Base-by-base conservation (phyloP, 2,113 vertebrate species). In the Gallinago undulata region DNA sequence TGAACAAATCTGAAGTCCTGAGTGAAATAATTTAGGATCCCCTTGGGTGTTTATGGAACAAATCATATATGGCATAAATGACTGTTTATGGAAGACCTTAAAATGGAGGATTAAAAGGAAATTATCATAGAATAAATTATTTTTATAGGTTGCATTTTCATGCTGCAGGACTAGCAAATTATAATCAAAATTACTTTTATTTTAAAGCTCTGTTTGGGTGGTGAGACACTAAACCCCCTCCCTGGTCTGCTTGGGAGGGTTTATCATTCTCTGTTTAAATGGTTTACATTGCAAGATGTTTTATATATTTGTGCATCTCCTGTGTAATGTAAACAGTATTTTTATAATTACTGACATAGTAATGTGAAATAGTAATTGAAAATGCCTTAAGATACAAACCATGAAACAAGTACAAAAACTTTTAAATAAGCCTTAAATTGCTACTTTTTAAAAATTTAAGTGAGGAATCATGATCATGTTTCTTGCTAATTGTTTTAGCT, bases 351-450 rank as follows among this genome's bases (percentile, higher is more conserved):
- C 62, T 90, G 73, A 84, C 91, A 79, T 87, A 78, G 35, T 84
- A 69, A 86, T 67, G 22, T 63, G 82, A 80, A 89, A 68, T 84
- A 91, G 70, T 82, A 92, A 91, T 84, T 91, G 81, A 93, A 95
- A 96, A 66, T 87, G 57, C 95, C 81, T 87, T 91, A 79, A 81
- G 74, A 87, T 72, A 62, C 62, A 93, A 94, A 89, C 77, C 74
- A 43, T 89, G 84, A 92, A 93, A 96, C 77, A 89, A 89, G 57
- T 87, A 82, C 81, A 84, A 93, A 89, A 84, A 72, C 53, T 75
- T 94, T 76, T 60, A 89, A 96, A 91, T 96, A 78, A 93, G 84
- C 81, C 62, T 89, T 93, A 94, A 95, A 94, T 95, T 89, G 89
- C 81, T 84, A 79, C 89, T 84, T 94, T 82, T 85, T 23, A 62